A percentile compares a stretch with the other conserved stretches of the same genome.
Evolutionary conservation across 2,888 invertebrate species (phyloP).

Genomic region (Yponomeuta cagnagella): DNA sequence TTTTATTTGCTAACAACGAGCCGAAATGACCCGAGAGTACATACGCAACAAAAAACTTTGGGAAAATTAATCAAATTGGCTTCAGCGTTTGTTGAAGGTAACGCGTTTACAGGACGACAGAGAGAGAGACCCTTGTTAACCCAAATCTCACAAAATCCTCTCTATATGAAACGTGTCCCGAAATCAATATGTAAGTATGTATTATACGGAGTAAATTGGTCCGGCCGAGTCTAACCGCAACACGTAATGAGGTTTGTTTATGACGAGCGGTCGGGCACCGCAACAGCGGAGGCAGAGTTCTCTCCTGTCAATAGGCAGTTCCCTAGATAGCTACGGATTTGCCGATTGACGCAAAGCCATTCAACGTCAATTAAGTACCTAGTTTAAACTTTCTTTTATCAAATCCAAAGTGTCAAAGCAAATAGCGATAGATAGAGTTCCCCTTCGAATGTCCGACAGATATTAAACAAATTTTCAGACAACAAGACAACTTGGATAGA

Average conservation of each 20-base stretch:
- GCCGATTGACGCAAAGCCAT: too few relatives aligned
- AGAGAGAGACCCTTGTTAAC: background rate
- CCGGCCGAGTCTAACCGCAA: background rate
- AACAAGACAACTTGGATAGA: too few relatives aligned
- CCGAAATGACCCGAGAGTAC: background rate
- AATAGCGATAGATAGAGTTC: too few relatives aligned
- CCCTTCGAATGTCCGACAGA: too few relatives aligned
- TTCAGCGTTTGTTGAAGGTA: background rate
- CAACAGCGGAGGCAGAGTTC: background rate
- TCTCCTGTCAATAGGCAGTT: too few relatives aligned
- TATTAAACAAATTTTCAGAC: too few relatives aligned
- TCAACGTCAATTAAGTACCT: too few relatives aligned
- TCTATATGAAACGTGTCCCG: background rate
- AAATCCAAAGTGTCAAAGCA: too few relatives aligned
- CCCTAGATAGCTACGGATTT: too few relatives aligned
- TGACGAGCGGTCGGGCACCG: background rate
- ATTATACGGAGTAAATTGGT: background rate
- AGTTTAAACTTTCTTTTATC: too few relatives aligned
- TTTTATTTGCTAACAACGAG: conserved; percentile 1
- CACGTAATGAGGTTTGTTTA: conserved; percentile 1
- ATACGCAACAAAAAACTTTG: background rate
- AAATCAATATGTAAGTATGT: background rate
- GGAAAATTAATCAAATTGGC: background rate
- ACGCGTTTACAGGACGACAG: background rate
- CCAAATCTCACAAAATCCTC: background rate